Percentiles rank a stretch among this genome's conserved stretches.
Conservation (phyloP, 2,113 vertebrate genomes). For the Megaceryle maxima region DNA sequence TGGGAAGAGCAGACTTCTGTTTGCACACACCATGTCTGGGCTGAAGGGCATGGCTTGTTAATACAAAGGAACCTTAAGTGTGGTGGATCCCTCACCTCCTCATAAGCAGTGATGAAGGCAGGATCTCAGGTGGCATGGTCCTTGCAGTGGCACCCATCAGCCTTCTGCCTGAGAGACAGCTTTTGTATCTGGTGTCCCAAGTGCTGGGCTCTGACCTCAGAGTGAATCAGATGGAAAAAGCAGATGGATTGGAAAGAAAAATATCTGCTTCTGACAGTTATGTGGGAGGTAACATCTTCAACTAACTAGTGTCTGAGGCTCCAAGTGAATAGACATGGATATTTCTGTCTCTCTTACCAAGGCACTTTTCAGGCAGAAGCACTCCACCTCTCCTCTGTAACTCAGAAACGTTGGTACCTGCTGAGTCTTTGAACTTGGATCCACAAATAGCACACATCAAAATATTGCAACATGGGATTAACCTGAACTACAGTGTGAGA, state of each 20-base stretch:
- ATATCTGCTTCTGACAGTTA: not conserved
- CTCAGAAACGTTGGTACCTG: not conserved
- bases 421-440: not conserved
- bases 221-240: not conserved
- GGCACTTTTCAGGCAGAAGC: not conserved
- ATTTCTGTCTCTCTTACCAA: not conserved
- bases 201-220: not conserved
- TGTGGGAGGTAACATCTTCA: not conserved
- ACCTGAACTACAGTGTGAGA: not conserved
- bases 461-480: constrained; percentile 5
- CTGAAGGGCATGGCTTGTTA: not conserved
- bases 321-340: not conserved
- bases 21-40: not conserved
- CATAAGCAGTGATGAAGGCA: not conserved
- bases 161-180: not conserved
- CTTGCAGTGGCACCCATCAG: not conserved
- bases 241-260: not conserved
- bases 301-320: not conserved
- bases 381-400: not conserved
- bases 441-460: not conserved
- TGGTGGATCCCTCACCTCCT: not conserved
- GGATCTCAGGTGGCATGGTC: fast-evolving
- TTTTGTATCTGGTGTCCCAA: not conserved
- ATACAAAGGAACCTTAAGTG: not conserved
- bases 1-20: not conserved